Percentiles rank a stretch among this genome's conserved stretches.
Conservation (phyloP, 2,113 vertebrate species). For the Leptobrachium ailaonicum region DNA sequence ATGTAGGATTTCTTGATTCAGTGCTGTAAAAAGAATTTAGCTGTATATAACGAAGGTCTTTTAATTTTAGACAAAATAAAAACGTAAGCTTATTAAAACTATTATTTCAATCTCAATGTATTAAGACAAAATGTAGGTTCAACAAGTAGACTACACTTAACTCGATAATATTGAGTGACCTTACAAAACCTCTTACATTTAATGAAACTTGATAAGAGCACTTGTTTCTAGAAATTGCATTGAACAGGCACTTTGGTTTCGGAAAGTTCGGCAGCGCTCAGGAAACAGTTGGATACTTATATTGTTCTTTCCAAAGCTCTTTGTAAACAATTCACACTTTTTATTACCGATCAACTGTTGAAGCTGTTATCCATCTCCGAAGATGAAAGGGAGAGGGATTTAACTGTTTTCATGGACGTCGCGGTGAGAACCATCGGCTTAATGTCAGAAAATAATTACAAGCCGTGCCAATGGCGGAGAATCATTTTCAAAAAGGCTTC, state of each 20-base stretch:
- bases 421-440: conserved; percentile 22
- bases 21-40: too few relatives aligned
- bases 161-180: conserved; percentile 42
- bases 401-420: conserved; percentile 10
- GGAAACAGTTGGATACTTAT: conserved; percentile 25
- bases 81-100: conserved; percentile 19
- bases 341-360: conserved; percentile 7
- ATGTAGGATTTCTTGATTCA: too few relatives aligned
- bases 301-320: conserved; percentile 28
- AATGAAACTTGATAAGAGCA: conserved; percentile 46
- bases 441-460: conserved; percentile 43
- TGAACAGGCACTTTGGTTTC: conserved; percentile 13
- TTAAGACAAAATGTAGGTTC: conserved; percentile 28
- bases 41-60: too few relatives aligned
- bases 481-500: conserved; percentile 18
- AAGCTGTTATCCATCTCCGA: conserved; percentile 20
- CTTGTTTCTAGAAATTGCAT: conserved; percentile 30
- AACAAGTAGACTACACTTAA: conserved; percentile 33
- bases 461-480: conserved; percentile 19
- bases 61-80: conserved; percentile 3
- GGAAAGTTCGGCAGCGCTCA: conserved; percentile 15
- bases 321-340: conserved; percentile 39
- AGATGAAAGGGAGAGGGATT: conserved; percentile 32
- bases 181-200: conserved; percentile 41
- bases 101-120: conserved; percentile 31